phyloP scores from a whole-genome alignment of 2,113 vertebrate species.

The Antigone vipio region DNA sequence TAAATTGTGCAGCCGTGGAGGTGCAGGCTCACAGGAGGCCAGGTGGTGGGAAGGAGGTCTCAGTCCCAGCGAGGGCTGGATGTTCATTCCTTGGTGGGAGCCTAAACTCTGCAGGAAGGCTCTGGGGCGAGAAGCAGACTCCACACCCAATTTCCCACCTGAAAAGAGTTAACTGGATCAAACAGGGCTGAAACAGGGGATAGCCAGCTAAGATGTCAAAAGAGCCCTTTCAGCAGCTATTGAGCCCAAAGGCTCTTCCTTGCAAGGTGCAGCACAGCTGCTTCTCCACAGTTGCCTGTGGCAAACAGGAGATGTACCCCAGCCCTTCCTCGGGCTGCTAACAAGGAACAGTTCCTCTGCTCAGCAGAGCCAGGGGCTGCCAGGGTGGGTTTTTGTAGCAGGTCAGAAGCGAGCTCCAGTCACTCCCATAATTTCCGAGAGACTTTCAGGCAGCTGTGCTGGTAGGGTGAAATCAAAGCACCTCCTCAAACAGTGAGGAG shows the following conservation, averaged over 20 bases:
- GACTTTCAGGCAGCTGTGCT: not conserved
- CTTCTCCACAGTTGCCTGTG: not conserved
- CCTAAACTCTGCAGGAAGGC: not conserved
- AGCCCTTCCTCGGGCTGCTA: not conserved
- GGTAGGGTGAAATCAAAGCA: not conserved
- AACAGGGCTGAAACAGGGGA: not conserved
- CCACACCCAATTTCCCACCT: not conserved
- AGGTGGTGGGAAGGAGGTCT: not conserved
- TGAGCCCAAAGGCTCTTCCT: not conserved
- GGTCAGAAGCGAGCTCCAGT: not conserved
- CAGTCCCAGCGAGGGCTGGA: rapidly evolving
- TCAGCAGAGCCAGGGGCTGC: not conserved
- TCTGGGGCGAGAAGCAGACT: not conserved
- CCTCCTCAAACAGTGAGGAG: not conserved
- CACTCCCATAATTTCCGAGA: not conserved
- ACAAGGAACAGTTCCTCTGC: not conserved
- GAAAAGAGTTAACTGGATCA: not conserved
- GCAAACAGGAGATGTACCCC: not conserved
- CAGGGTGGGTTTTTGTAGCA: not conserved
- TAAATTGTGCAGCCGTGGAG: not conserved
- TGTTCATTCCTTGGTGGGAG: not conserved
- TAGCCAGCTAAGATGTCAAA: not conserved
- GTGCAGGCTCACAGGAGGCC: not conserved
- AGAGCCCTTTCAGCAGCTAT: not conserved
- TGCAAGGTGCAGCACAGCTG: not conserved